A percentile compares a stretch with the other conserved stretches of the same genome.
phyloP scores from a whole-genome alignment of 2,113 vertebrate genomes.

The Circaetus cinerascens region DNA sequence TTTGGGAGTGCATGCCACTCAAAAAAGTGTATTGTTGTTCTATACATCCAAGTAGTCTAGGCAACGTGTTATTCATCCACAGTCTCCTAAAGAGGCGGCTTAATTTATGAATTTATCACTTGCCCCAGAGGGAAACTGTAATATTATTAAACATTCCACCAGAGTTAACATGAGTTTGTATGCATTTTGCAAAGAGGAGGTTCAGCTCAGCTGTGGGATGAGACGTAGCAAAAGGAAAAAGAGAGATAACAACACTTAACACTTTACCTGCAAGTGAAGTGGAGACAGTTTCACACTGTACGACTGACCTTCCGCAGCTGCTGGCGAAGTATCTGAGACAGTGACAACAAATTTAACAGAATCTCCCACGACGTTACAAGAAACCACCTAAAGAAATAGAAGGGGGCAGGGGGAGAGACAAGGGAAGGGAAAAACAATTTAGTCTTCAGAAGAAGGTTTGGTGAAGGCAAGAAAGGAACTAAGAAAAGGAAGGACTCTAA shows the following conservation, averaged over 20 bases:
- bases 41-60: not conserved
- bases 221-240: not conserved
- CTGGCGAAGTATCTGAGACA: not conserved
- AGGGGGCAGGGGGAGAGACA: not conserved
- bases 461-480: not conserved
- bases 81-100: not conserved
- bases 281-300: constrained; percentile 81
- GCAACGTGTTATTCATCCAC: not conserved
- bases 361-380: constrained; percentile 82
- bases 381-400: constrained; percentile 74
- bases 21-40: not conserved
- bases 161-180: not conserved
- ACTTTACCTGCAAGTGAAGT: constrained; percentile 85
- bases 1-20: not conserved
- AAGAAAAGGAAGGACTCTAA: not conserved
- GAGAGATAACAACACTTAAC: not conserved
- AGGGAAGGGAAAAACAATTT: not conserved
- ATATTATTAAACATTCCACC: not conserved
- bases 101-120: not conserved
- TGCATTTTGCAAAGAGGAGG: not conserved
- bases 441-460: not conserved
- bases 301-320: constrained; percentile 24
- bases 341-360: constrained; percentile 79
- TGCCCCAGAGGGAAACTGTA: not conserved
- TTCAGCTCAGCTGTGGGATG: not conserved